Base-by-base conservation (phyloP, 2,113 vertebrate species). In the Callipepla californica region DNA sequence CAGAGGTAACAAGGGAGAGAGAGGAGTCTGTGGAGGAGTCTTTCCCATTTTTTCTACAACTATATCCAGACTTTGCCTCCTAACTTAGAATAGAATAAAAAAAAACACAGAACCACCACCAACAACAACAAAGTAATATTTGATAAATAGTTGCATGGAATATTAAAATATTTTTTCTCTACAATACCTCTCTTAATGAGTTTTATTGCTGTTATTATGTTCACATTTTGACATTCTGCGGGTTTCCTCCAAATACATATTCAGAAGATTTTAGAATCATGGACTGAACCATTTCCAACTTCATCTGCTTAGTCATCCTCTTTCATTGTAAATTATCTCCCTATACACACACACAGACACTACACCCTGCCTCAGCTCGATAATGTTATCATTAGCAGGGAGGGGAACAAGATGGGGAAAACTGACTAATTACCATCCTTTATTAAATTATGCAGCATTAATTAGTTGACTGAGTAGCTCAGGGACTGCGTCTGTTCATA, bases 391-490 rank as follows among this genome's bases (percentile, higher is more conserved):
- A 77, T 93, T 95, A 94, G 40, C 75, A 86, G 68, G 47, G 61
- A 93, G 65, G 59, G 76, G 65, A 89, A 62, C 38, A 85, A 89
- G 85, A 80, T 50, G 47, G 59, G 75, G 47, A 93, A 85, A 94
- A 90, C 21, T 58, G 48, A 83, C 79, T 91, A 95, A 96, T 95
- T 95, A 85, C 48, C 73, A 92, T 92, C 40, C 87, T 94, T 96
- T 96, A 95, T 95, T 96, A 92, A 96, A 97, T 96, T 95, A 96
- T 93, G 85, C 95, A 90, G 91, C 90, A 96, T 95, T 96, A 96
- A 97, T 95, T 97, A 95, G 79, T 78, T 92, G 73, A 91, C 69
- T 91, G 47, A 66, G 40, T 96, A 91, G 88, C 82, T 92, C 85
- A 93, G 84, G 74, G 93, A 88, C 62, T 92, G 66, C 0, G 5